phyloP scores from a whole-genome alignment of 2,113 vertebrate genomes.

The Galeopterus variegatus region DNA sequence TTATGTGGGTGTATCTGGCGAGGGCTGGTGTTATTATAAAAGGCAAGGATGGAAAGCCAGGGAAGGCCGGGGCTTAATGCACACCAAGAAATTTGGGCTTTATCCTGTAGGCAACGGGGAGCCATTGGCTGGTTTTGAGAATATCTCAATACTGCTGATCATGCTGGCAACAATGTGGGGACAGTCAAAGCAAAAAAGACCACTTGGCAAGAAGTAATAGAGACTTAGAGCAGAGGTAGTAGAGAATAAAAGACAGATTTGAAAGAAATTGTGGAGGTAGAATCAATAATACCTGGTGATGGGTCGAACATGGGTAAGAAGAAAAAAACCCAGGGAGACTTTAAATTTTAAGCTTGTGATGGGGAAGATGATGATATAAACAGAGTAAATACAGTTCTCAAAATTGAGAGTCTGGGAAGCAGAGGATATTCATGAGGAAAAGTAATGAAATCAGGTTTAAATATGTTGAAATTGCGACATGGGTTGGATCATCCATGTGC shows the following conservation, averaged over 20 bases:
- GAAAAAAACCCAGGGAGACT: neutral
- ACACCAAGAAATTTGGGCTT: neutral
- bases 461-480: neutral
- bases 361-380: neutral
- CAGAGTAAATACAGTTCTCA: neutral
- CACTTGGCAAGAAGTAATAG: neutral
- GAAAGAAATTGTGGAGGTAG: neutral
- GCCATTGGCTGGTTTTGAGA: neutral
- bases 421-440: neutral
- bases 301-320: neutral
- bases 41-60: neutral
- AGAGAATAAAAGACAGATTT: neutral
- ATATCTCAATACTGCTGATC: neutral
- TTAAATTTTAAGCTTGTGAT: neutral
- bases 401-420: neutral
- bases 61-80: neutral
- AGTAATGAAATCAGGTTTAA: neutral
- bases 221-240: neutral
- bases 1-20: neutral
- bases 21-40: neutral
- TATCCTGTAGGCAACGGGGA: neutral
- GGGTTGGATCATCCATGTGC: neutral
- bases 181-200: neutral
- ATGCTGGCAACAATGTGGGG: too few relatives aligned
- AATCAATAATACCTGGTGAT: neutral